These are phyloP conservation scores for Sebastes melanostomus DNA, from an alignment of 2,797 vertebrate species.

Conservation along the genomic window DNA sequence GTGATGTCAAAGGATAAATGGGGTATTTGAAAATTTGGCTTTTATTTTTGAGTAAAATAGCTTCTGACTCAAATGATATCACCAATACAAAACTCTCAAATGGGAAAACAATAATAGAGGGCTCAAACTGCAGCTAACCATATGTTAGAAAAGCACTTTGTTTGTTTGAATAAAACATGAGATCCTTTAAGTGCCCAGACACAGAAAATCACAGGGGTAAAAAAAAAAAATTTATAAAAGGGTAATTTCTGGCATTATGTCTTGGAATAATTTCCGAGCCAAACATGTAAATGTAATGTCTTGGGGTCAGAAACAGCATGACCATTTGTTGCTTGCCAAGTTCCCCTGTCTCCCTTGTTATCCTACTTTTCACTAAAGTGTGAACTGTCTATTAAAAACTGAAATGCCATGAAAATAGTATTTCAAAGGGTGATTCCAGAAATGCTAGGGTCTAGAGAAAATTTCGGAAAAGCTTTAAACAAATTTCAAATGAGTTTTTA, in stretches of 20 bases:
- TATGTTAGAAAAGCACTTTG: neutral
- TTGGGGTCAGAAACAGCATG: constrained; percentile 50
- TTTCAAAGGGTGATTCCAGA: constrained; percentile 26
- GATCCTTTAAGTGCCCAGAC: neutral
- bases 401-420: constrained; percentile 41
- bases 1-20: neutral
- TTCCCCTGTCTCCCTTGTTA: neutral
- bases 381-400: constrained; percentile 32
- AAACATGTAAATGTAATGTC: constrained; percentile 49
- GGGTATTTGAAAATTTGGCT: neutral
- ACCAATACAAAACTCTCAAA: neutral
- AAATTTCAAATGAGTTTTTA: neutral
- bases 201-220: neutral
- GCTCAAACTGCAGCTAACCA: neutral
- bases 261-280: neutral
- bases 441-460: neutral
- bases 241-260: constrained; percentile 16
- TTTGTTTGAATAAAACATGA: neutral
- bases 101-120: neutral
- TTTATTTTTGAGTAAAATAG: neutral
- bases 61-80: neutral
- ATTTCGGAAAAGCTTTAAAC: neutral
- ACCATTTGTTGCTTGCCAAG: constrained; percentile 41
- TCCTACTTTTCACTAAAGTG: constrained; percentile 17
- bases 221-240: constrained; percentile 4